Evolutionary conservation across 2,888 invertebrate species (phyloP), one percentile per base, ranked within the genome.

Genomic region (Pteria penguin): DNA sequence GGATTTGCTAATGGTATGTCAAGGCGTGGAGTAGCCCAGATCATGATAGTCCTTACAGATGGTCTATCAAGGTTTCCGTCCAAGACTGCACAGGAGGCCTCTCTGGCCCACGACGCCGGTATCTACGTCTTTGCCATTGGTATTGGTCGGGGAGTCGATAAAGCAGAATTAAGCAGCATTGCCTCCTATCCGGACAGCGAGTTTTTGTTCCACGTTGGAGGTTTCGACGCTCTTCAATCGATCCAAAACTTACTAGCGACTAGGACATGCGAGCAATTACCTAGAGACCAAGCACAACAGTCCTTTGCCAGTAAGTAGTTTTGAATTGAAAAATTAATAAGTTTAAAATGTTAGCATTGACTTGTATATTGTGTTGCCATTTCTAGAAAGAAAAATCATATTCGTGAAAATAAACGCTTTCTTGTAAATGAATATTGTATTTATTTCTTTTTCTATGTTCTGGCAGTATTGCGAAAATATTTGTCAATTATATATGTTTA

Each of bases 61-160:
- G 90, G 89, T 2, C 76, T 86, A 27, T 89, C 89, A 0, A 71
- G 82, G 5, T 81, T 87, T 67, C 83, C 83, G 29, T 72, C 72
- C 2, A 71, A 72, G 33, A 90, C 89, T 1, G 80, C 77, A 5
- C 54, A 58, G 54, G 84, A 87, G 75, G 86, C 90, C 0, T 66
- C 75, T 5, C 74, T 82, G n/a, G 84, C 85, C 0, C 83, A 85
- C 18, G 62, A 79, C 8, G 76, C 81, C 0, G 89, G 87, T 1
- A 85, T 88, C 26, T 82, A 82, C 26, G 69, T 87, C 52, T 89
- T 89, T 73, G 87, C 88, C 29, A 86, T 90, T 58, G 90, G 90
- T 18, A 86, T 90, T 1, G 90, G 89, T 4, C 54, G 68, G 1
- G 80, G 82, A n/a, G 81, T 83, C 1, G 86, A 88, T 58, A 58